Conservation (phyloP, 1,140 invertebrate genomes). For the Nixonia krombeini region DNA sequence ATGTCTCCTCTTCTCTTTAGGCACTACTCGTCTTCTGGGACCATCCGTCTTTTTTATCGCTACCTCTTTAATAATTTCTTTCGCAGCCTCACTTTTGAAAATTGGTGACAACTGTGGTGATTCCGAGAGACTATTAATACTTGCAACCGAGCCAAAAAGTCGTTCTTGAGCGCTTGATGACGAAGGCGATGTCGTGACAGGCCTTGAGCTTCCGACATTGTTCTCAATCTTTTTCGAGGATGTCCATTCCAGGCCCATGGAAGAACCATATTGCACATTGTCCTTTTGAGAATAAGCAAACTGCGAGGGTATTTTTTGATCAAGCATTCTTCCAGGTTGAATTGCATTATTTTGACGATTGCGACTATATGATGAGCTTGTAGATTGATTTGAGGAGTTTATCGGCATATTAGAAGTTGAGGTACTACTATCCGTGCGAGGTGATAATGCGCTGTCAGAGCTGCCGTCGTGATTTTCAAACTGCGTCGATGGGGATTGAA, state of each 20-base stretch:
- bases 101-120: constrained; percentile 74
- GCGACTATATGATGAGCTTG: constrained; percentile 59
- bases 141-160: constrained; percentile 59
- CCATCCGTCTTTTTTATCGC: constrained; percentile 70
- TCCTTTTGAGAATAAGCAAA: constrained; percentile 4
- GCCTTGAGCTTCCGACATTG: constrained; percentile 25
- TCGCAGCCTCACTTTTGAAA: constrained; percentile 87
- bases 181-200: constrained; percentile 37
- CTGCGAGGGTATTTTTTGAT: constrained; percentile 22
- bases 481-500: constrained; percentile 40
- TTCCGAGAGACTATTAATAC: constrained; percentile 38
- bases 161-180: constrained; percentile 60
- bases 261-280: constrained; percentile 8
- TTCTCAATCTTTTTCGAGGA: constrained; percentile 17
- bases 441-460: constrained; percentile 62
- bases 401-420: constrained; percentile 51
- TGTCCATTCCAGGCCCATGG: constrained; percentile 8
- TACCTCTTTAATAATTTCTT: constrained; percentile 88
- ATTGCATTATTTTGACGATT: constrained; percentile 33
- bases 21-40: constrained; percentile 76
- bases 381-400: constrained; percentile 60
- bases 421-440: constrained; percentile 61
- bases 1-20: constrained; percentile 86
- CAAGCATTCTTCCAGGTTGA: constrained; percentile 14
- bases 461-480: constrained; percentile 60